Evolutionary conservation across 2,888 invertebrate species (phyloP), one percentile per base, ranked within the genome.

Genomic region (Agonopterix subpropinquella): DNA sequence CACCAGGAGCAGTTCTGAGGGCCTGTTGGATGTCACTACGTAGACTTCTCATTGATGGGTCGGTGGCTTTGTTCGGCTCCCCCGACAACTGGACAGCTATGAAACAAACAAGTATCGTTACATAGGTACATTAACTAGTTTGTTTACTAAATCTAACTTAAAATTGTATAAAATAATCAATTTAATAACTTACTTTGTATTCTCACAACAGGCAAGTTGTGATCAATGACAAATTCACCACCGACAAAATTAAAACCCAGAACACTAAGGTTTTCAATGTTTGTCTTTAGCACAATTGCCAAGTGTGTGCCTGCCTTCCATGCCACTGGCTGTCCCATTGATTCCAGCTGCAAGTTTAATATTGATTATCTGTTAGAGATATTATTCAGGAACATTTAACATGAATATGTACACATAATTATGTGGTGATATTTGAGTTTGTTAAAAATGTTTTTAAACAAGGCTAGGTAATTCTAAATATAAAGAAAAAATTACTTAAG

Each of bases 231-330:
- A 66, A 94, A 90, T 71, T 92, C 85, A 63, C 92, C 92, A 62
- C 92, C 91, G 70, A 94, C 91, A 76, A 94, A 93, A 62, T 92
- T 91, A 55, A 92, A 91, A 45, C 93, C 91, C 55, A 95, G 89
- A 59, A 92, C 90, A 53, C 94, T 92, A 44, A 96, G 90, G 64
- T 93, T 91, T 65, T 93, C 92, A 60, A 95, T 89, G 70, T 95
- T 94, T 43, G 94, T 94, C 74, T 93, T 93, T 49, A 96, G 65
- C 53, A 96, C 91, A 57, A 95, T 87, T 47, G 93, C 93, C 65
- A 96, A 90, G 70, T 92, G 91, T 56, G 93, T 92, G 47, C 92
- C 91, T 47, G 92, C 92, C 67, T 92, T 94, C 96, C 96, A 96
- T 35, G 95, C 94, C 49, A 94, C 87, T 45, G 94, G 91, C 69